Conservation (phyloP, 2,797 vertebrate genomes). For the Syngnathus rostellatus region DNA sequence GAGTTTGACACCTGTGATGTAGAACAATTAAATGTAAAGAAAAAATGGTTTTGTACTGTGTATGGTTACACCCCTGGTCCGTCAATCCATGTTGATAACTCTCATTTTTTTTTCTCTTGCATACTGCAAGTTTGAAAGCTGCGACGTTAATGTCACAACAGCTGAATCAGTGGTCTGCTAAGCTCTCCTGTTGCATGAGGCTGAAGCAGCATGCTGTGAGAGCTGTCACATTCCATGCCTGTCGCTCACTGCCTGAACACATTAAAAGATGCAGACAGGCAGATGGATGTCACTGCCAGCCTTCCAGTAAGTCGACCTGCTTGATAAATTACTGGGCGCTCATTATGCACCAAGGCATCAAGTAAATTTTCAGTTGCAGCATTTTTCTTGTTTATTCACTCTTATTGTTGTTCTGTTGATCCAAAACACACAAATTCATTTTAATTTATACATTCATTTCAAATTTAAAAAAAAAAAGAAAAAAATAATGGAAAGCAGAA, state of each 20-base stretch:
- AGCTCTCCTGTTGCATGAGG: conserved; percentile 17
- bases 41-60: background rate
- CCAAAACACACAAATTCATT: too few relatives aligned
- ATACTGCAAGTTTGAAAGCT: background rate
- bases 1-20: too few relatives aligned
- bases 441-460: too few relatives aligned
- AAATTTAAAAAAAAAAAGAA: too few relatives aligned
- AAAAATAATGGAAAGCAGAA: too few relatives aligned
- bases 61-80: background rate
- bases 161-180: conserved; percentile 12
- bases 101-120: background rate
- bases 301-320: conserved; percentile 27
- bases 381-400: background rate
- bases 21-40: background rate
- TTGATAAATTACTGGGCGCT: conserved; percentile 30
- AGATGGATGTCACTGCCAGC: conserved; percentile 41
- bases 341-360: background rate
- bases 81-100: background rate
- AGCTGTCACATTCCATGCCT: conserved; percentile 35
- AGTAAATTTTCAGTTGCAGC: background rate
- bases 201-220: conserved; percentile 29
- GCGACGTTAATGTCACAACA: background rate
- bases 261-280: conserved; percentile 42
- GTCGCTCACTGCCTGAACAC: conserved; percentile 31
- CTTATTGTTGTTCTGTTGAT: too few relatives aligned